Evolutionary conservation across 2,113 vertebrate species (phyloP).

Genomic region (Zapus hudsonius): DNA sequence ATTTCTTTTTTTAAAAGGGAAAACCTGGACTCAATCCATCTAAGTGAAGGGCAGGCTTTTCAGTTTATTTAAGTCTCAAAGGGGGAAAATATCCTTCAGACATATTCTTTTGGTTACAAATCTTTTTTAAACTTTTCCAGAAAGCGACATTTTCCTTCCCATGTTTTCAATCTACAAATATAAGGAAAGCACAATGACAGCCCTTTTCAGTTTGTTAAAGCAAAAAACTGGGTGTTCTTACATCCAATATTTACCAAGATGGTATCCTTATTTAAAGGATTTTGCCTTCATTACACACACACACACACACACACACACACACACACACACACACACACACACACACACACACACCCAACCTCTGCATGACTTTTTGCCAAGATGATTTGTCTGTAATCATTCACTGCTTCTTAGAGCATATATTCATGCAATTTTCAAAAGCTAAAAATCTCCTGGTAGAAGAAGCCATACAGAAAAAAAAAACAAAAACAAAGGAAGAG

Average conservation of each 20-base stretch:
- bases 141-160: conserved; percentile 71
- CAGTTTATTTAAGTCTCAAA: conserved; percentile 71
- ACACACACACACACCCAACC: not conserved
- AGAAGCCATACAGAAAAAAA: conserved; percentile 71
- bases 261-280: not conserved
- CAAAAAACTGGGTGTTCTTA: conserved; percentile 66
- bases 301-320: too few relatives aligned
- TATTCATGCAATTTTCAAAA: conserved; percentile 54
- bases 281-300: not conserved
- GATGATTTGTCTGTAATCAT: not conserved
- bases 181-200: conserved; percentile 50
- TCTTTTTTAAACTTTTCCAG: conserved; percentile 73
- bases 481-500: conserved; percentile 80
- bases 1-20: conserved; percentile 64
- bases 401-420: not conserved
- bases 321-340: not conserved
- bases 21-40: conserved; percentile 69
- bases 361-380: not conserved
- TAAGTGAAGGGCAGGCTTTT: conserved; percentile 63
- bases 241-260: conserved; percentile 54
- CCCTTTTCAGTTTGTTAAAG: conserved; percentile 78
- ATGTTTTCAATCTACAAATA: conserved; percentile 79
- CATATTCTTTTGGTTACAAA: conserved; percentile 65
- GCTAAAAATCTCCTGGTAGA: conserved; percentile 75
- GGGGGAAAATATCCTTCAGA: not conserved